Conservation (phyloP, 2,888 invertebrate genomes). For the Stictocephala bisonia region DNA sequence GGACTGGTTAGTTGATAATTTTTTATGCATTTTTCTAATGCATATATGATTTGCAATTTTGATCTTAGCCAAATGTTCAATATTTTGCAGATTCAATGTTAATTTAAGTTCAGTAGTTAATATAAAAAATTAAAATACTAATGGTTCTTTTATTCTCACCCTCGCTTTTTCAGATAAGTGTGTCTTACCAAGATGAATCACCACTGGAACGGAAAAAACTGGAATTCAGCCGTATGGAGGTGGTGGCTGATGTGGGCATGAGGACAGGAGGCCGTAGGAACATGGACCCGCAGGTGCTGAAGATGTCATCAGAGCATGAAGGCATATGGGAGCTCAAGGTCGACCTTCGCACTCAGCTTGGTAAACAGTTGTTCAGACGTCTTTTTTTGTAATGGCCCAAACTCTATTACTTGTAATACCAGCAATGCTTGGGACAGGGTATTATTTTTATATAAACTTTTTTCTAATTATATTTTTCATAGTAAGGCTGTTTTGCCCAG, state of each 20-base stretch:
- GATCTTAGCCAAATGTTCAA: no score
- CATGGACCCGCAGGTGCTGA: conserved; percentile 71
- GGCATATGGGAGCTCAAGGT: conserved; percentile 88
- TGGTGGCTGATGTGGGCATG: conserved; percentile 73
- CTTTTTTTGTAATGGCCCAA: no score
- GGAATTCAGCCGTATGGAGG: conserved; percentile 73
- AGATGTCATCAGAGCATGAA: conserved; percentile 73
- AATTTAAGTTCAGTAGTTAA: neutral
- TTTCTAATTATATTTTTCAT: no score
- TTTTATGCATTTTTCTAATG: no score
- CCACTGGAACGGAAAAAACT: conserved; percentile 75
- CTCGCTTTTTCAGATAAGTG: conserved; percentile 74
- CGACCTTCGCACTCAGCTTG: conserved; percentile 77
- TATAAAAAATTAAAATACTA: neutral
- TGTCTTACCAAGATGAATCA: conserved; percentile 93
- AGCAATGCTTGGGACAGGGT: no score
- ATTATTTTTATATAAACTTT: no score
- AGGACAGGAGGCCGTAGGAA: conserved; percentile 72
- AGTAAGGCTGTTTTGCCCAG: no score
- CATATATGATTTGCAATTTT: no score
- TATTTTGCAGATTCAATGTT: neutral
- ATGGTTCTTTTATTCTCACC: neutral
- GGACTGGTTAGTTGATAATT: no score
- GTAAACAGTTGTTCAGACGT: conserved; percentile 62
- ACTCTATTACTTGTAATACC: no score